A percentile compares a stretch with the other conserved stretches of the same genome.
phyloP scores from a whole-genome alignment of 2,113 vertebrate species.

The Coryphaenoides rupestris region DNA sequence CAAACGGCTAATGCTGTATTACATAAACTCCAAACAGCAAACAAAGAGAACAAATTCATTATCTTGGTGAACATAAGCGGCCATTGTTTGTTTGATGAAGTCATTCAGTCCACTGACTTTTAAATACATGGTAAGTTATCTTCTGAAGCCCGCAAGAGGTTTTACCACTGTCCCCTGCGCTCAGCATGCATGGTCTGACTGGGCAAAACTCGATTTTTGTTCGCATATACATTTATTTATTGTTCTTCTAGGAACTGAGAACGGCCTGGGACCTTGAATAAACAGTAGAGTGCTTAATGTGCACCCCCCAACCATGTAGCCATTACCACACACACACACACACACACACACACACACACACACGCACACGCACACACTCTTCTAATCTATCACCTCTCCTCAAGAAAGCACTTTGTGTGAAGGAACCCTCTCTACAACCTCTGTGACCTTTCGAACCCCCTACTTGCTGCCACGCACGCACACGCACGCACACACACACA shows the following conservation, averaged over 20 bases:
- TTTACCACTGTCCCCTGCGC: too few species aligned
- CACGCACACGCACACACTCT: conserved; percentile 5
- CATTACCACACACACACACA: conserved; percentile 23
- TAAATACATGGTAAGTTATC: too few species aligned
- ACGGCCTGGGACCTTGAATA: conserved; percentile 52
- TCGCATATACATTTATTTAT: conserved; percentile 50
- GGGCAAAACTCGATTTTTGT: conserved; percentile 12
- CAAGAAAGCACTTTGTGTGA: conserved; percentile 30
- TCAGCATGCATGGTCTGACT: too few species aligned
- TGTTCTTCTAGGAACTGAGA: conserved; percentile 47
- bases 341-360: background rate
- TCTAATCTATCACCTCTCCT: conserved; percentile 28
- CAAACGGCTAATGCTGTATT: too few species aligned
- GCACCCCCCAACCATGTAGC: conserved; percentile 20
- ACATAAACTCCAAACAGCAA: too few species aligned
- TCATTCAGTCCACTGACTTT: background rate
- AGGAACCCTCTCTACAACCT: conserved; percentile 26
- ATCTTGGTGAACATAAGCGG: too few species aligned
- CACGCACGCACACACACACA: conserved; percentile 3
- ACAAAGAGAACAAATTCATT: too few species aligned
- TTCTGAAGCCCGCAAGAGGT: too few species aligned
- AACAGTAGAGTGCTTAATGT: conserved; percentile 52
- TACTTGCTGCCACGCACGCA: conserved; percentile 7
- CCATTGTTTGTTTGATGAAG: conserved; percentile 2
- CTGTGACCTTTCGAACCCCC: conserved; percentile 20